Base-by-base conservation (phyloP, 2,888 invertebrate species). In the Agrotis clavis region DNA sequence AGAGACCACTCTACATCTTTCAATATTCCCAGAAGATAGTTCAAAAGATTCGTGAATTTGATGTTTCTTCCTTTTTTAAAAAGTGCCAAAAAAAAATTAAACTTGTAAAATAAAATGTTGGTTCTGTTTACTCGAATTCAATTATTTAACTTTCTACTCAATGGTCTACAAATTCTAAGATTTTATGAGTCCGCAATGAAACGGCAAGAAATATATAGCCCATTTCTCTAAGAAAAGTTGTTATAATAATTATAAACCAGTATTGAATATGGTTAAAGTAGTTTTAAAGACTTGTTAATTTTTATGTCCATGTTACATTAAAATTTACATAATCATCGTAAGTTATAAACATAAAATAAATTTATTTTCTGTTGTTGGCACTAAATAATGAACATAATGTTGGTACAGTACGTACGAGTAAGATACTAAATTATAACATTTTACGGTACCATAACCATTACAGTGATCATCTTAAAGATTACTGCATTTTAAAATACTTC, bases 21-120 rank as follows among this genome's bases (percentile, higher is more conserved):
- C 77, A 87, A 84, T 84, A 86, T 84, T 85, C 71, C 72, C 68
- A 67, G 71, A 81, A 69, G 79, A 86, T 81, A 77, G 75, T 81
- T 81, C 67, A 67, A 83, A 88, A 88, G 76, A 86, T 89, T 59
- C 50, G 70, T 76, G 74, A 74, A 87, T 88, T 88, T 87, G 85
- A 87, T 75, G 79, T 86, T 82, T 78, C 82, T 84, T 87, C 83
- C 81, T 85, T 83, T 77, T 79, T 25, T 60, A 74, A 82, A 71
- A 79, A 71, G 65, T 71, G 67, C 66, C 71, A 76, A 73, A 89
- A 81, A n/a, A n/a, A 75, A 77, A 60, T 59, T 72, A 79, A 77
- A 86, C 85, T 86, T 85, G 64, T 81, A 70, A 79, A 83, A 84
- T 76, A 78, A 82, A 88, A 86, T 79, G 82, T 71, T 77, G 66